These are phyloP conservation scores for Gallinago paraguaiae DNA, from an alignment of 2,113 vertebrate genomes.

Conservation along the genomic window DNA sequence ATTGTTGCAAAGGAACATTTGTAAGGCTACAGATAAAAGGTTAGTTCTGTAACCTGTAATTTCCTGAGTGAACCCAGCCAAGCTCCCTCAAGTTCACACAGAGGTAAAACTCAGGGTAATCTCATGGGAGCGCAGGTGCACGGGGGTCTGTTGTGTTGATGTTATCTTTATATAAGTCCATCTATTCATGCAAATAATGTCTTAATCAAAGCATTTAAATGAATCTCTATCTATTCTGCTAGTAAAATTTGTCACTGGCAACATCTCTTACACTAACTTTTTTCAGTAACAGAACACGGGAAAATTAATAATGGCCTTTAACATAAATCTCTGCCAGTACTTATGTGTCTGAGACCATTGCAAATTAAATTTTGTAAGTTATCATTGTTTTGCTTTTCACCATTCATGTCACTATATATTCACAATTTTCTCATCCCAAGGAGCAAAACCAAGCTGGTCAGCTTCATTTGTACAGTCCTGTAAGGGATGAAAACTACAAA, in stretches of 20 bases:
- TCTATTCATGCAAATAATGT: neutral
- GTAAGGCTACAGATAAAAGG: neutral
- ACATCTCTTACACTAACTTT: neutral
- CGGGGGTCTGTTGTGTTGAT: neutral
- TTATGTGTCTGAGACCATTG: neutral
- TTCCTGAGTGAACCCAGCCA: neutral
- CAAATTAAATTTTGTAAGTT: conserved; percentile 27
- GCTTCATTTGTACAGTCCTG: neutral
- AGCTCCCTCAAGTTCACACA: neutral
- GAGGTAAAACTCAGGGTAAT: neutral
- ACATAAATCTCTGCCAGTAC: neutral
- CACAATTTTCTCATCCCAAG: neutral
- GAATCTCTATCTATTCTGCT: neutral
- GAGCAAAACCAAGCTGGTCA: neutral
- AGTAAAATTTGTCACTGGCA: neutral
- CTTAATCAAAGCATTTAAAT: neutral
- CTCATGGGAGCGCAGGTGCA: neutral
- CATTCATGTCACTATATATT: neutral
- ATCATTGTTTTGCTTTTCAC: conserved; percentile 20
- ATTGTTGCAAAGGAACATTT: neutral
- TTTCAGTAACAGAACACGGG: neutral
- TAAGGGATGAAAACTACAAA: neutral
- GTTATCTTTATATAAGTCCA: neutral
- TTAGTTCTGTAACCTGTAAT: neutral
- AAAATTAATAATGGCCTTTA: conserved; percentile 20